Base-by-base conservation (phyloP, 2,888 invertebrate genomes). In the Drosophila quinaria region DNA sequence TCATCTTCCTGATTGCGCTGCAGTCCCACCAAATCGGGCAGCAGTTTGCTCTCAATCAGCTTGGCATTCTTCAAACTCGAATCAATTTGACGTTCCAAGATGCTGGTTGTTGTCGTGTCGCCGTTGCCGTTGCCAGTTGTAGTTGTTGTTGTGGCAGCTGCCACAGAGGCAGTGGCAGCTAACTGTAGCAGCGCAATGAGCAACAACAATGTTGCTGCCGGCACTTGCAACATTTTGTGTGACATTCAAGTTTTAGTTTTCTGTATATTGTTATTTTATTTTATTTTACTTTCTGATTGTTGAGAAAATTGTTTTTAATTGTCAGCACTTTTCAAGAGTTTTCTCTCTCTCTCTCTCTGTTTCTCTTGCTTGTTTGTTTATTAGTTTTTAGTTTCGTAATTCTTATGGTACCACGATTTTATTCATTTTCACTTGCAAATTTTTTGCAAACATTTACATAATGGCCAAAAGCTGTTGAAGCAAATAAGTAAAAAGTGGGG, bases 31-130 rank as follows among this genome's bases (percentile, higher is more conserved):
- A 92, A 81, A 69, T 92, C 92, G 70, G 92, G 92, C 80, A 92
- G 90, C 61, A 91, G 82, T 86, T 91, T 92, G 80, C 88, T 90
- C 80, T 92, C 92, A 78, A 92, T 92, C 69, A 91, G 76, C 70
- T 91, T 91, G 62, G 90, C 89, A 80, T 92, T 92, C 80, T 91
- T 92, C 60, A 92, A 83, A 65, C 84, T 91, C 33, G 89, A 83
- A 86, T 92, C 92, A 70, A 90, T 89, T 81, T 90, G 90, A 10
- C 80, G 77, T 9, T 80, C 80, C 55, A 72, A 39, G 37, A 67
- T 47, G 61, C 59, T 73, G 70, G 55, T 78, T 42, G 78, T n/a
- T 31, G 74, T 41, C 33, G 81, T 50, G 22, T 62, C 58, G 31
- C 55, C 25, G 11, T n/a, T 65, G 52, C 56, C 49, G 9, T 13